Evolutionary conservation across 2,797 vertebrate genomes (phyloP), one percentile per base, ranked within the genome.

Genomic region (Enteromius radiatus): DNA sequence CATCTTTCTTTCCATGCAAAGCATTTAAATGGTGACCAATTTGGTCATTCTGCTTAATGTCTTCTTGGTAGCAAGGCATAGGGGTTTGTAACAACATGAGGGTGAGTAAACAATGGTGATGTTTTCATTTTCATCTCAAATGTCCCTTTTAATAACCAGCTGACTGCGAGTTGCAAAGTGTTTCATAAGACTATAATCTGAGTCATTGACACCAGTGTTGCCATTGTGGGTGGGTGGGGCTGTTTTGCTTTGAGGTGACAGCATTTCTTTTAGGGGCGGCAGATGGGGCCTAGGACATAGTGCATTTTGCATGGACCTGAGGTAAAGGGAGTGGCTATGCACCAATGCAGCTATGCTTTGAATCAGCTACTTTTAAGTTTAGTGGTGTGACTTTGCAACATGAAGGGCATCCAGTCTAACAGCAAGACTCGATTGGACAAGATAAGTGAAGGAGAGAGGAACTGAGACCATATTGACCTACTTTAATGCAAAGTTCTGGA

Each of bases 241-340:
- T 77, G 26, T 45, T 76, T 56, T 56, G 65, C 19, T 41, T 45
- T 49, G 49, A 17, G 45, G 33, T 41, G 47, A 67, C 63, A 68
- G 23, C 21, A 21, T 70, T 63, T 83, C 2, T 70, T 49, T 61
- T 36, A 19, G 31, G 76, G 47, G 43, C 1, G 9, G 80, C 59
- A 65, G 71, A 75, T 75, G 67, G 52, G 49, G 38, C 12, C n/a
- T 36, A 49, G 81, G 82, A 78, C 52, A 38, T 19, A 26, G 43
- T 67, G 36, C 28, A 73, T 75, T 78, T 73, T 61, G 26, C 69
- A 84, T 75, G 12, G 76, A 21, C 33, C 59, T 84, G 82, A 78
- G 45, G 69, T 80, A 74, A 47, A 83, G 81, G 81, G 81, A 84
- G 81, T 83, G 83, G 76, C 83, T 75, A 63, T 84, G 82, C 76